Conservation (phyloP, 2,797 vertebrate genomes). For the Spheniscus humboldti region DNA sequence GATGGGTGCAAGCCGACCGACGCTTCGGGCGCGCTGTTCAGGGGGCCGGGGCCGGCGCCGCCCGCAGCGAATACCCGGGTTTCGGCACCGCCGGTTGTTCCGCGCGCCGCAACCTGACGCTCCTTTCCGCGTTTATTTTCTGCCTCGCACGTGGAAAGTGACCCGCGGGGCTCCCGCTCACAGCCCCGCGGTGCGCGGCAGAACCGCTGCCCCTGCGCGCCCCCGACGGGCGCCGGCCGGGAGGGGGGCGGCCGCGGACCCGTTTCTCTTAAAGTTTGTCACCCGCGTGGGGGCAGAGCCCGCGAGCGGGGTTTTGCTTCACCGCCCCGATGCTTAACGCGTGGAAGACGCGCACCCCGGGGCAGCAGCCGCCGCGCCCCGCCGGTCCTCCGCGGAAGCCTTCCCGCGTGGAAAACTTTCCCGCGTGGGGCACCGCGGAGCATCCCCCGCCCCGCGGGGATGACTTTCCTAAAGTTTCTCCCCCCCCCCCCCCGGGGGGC, state of each 20-base stretch:
- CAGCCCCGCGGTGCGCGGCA: background rate
- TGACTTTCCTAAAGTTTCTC: constrained; percentile 13
- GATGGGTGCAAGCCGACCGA: background rate
- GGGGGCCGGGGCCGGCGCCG: background rate
- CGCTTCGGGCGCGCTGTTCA: background rate
- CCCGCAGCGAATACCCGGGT: background rate
- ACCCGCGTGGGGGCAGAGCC: background rate
- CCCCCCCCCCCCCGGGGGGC: background rate
- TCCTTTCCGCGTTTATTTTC: background rate
- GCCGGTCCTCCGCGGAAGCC: background rate
- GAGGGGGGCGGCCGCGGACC: background rate
- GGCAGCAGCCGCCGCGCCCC: background rate
- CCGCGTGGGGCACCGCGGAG: background rate
- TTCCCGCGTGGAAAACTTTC: background rate
- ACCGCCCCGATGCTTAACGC: background rate
- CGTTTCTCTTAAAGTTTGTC: background rate
- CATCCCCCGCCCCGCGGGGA: background rate
- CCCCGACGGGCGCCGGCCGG: background rate
- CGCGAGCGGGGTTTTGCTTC: background rate
- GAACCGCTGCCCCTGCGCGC: background rate
- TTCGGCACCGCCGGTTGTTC: background rate
- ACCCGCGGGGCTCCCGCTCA: background rate
- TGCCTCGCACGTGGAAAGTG: background rate
- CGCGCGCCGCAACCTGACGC: background rate
- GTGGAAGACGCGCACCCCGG: background rate